phyloP scores from a whole-genome alignment of 1,140 invertebrate genomes.

The Panulirus ornatus region DNA sequence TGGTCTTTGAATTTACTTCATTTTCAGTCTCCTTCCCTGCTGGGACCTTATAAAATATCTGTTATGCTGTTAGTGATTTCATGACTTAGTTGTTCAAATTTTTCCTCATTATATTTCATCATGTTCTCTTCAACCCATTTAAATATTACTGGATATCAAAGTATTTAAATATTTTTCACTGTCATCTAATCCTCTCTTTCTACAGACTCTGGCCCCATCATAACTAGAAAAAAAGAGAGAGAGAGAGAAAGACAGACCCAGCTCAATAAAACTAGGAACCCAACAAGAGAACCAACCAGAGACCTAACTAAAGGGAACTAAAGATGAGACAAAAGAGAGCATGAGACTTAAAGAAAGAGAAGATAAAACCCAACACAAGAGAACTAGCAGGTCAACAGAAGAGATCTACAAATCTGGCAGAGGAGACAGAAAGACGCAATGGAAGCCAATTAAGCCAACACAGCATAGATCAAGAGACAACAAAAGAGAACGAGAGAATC shows the following conservation, averaged over 20 bases:
- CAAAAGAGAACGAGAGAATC: background rate
- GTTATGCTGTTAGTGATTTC: too few species aligned
- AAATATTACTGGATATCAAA: too few species aligned
- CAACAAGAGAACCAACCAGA: background rate
- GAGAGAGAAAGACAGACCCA: background rate
- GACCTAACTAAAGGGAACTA: background rate
- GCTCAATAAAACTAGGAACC: background rate
- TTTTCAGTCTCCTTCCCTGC: too few species aligned
- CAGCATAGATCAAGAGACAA: background rate
- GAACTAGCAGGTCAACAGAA: background rate
- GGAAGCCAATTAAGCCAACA: background rate
- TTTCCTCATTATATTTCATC: too few species aligned
- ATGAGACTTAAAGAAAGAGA: background rate
- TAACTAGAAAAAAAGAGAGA: background rate
- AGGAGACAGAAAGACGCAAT: background rate
- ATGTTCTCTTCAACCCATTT: too few species aligned
- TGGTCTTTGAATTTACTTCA: too few species aligned
- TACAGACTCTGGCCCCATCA: too few species aligned
- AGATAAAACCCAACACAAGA: background rate
- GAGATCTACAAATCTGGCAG: background rate
- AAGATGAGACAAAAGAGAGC: background rate
- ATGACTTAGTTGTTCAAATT: too few species aligned
- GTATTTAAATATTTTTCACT: too few species aligned
- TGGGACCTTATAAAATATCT: too few species aligned
- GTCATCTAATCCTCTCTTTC: too few species aligned